Percentiles rank a stretch among this genome's conserved stretches.
These are phyloP conservation scores for Neotoxoptera formosana DNA, from an alignment of 1,140 invertebrate genomes.

Conservation along the genomic window DNA sequence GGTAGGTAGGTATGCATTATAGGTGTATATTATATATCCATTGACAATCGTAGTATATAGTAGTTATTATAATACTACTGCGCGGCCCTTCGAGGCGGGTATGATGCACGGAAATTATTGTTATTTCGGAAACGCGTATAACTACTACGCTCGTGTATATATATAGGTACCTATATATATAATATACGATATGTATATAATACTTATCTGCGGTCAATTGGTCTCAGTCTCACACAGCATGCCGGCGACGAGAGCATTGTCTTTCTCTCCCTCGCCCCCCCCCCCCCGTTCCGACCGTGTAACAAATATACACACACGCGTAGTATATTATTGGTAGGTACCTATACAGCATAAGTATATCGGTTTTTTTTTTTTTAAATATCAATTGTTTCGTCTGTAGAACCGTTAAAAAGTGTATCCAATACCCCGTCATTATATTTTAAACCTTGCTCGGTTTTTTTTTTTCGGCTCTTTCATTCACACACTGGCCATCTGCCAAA, in stretches of 20 bases:
- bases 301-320: not conserved
- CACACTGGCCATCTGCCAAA: constrained; percentile 57
- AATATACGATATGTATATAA: not conserved
- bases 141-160: no score
- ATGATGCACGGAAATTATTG: not conserved
- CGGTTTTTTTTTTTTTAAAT: not conserved
- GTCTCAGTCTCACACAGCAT: constrained; percentile 5
- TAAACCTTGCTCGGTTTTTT: not conserved
- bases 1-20: not conserved
- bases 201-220: constrained; percentile 5
- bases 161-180: no score
- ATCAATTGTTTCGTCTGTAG: constrained; percentile 32
- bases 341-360: not conserved
- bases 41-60: constrained; percentile 19
- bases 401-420: constrained; percentile 49
- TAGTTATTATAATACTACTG: not conserved
- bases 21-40: not conserved
- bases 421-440: constrained; percentile 52
- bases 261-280: not conserved
- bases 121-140: not conserved
- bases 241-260: not conserved
- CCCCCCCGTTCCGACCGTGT: not conserved
- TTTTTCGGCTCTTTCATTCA: constrained; percentile 50
- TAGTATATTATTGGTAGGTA: not conserved
- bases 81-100: not conserved